A percentile compares a stretch with the other conserved stretches of the same genome.
These are phyloP conservation scores for Cenopis cana DNA, from an alignment of 2,888 invertebrate genomes.

Conservation along the genomic window DNA sequence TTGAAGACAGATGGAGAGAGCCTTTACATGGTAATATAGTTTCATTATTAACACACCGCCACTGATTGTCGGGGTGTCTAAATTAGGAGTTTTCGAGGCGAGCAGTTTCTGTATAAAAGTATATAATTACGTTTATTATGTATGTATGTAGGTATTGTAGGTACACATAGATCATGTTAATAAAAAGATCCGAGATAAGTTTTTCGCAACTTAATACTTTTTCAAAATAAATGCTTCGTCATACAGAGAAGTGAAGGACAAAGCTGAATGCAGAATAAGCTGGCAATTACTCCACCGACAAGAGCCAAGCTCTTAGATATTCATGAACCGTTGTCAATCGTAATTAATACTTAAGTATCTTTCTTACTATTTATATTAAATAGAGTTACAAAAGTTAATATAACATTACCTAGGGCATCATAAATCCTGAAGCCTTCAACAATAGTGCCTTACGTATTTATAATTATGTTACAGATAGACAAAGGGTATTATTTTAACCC, in stretches of 20 bases:
- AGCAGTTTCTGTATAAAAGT: conserved; percentile 4
- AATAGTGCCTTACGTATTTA: conserved; percentile 8
- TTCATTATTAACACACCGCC: conserved; percentile 58
- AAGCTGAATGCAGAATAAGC: no score
- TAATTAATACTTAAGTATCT: neutral
- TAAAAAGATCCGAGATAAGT: neutral
- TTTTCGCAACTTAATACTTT: neutral
- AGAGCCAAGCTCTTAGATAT: neutral
- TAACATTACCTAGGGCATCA: neutral
- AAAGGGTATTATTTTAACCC: conserved; percentile 35
- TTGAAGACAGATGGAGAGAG: conserved; percentile 60
- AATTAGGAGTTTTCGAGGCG: conserved; percentile 45
- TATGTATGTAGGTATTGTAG: neutral
- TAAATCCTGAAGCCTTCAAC: conserved; percentile 19
- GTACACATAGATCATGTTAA: neutral
- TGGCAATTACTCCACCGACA: no score
- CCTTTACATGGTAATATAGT: conserved; percentile 55
- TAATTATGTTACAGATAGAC: conserved; percentile 25
- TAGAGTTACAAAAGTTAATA: neutral
- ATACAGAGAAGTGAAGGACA: no score
- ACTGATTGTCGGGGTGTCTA: conserved; percentile 51
- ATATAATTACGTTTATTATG: neutral
- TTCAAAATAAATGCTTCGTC: neutral
- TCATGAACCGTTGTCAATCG: neutral
- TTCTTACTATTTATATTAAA: neutral